These are phyloP conservation scores for Ashinkailepas kermadecensis DNA, from an alignment of 2,888 invertebrate species.

Conservation along the genomic window DNA sequence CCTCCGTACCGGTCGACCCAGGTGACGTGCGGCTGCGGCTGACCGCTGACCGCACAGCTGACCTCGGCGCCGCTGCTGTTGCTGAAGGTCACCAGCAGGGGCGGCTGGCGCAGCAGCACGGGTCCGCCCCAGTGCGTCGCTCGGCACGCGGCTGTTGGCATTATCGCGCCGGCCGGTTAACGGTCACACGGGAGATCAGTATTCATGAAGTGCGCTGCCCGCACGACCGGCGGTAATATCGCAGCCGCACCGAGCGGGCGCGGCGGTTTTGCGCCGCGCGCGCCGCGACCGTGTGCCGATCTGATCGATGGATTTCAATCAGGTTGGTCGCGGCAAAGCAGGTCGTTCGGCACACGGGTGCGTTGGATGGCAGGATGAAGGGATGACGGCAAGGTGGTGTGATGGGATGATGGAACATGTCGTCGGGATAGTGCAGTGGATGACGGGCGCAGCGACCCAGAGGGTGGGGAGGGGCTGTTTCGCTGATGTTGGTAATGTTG, in stretches of 20 bases:
- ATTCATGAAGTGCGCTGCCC: not conserved
- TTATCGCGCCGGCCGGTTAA: not conserved
- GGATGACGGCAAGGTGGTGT: too few relatives aligned
- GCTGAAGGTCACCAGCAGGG: slow-evolving; percentile 66
- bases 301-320: too few relatives aligned
- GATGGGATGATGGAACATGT: too few relatives aligned
- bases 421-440: too few relatives aligned
- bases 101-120: slow-evolving; percentile 52
- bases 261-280: not conserved
- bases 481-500: too few relatives aligned
- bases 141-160: not conserved
- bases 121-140: slow-evolving; percentile 27
- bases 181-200: not conserved
- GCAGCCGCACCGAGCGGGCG: too few relatives aligned
- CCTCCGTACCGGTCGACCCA: slow-evolving; percentile 46
- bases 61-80: slow-evolving; percentile 64
- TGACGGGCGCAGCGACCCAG: too few relatives aligned
- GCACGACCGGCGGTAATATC: not conserved
- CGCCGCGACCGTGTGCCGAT: too few relatives aligned
- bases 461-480: too few relatives aligned
- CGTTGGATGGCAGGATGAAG: too few relatives aligned
- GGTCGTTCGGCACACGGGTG: too few relatives aligned
- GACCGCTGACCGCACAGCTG: slow-evolving; percentile 60
- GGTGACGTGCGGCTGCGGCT: slow-evolving; percentile 64
- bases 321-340: too few relatives aligned